Conservation (phyloP, 2,113 vertebrate genomes). For the Camarhynchus parvulus region DNA sequence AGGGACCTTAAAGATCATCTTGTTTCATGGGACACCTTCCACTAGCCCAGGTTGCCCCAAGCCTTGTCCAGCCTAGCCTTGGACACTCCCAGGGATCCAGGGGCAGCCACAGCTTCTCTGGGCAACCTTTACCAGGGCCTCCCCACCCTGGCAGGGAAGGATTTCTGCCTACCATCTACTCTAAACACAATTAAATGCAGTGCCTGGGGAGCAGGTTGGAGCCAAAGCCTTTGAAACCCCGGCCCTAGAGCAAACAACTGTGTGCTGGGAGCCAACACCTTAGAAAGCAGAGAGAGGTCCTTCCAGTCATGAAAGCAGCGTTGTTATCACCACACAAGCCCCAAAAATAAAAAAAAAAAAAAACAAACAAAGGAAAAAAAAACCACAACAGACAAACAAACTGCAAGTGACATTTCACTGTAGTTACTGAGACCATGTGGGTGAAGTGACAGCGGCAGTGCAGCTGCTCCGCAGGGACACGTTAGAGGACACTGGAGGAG, state of each 20-base stretch:
- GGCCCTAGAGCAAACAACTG: neutral
- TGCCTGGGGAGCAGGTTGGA: neutral
- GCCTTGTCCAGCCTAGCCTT: neutral
- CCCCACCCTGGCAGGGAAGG: neutral
- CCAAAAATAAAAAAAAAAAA: neutral
- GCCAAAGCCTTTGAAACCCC: neutral
- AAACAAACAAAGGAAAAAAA: neutral
- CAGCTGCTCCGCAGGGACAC: constrained; percentile 63
- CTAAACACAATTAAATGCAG: neutral
- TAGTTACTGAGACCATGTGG: constrained; percentile 66
- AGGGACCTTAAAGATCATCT: neutral
- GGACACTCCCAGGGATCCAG: neutral
- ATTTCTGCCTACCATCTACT: neutral
- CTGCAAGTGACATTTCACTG: constrained; percentile 47
- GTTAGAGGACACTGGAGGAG: constrained; percentile 49
- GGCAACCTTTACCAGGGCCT: neutral
- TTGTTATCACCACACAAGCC: constrained; percentile 34
- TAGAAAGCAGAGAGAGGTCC: constrained; percentile 24
- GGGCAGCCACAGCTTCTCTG: neutral
- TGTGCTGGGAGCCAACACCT: neutral
- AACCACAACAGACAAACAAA: constrained; percentile 66
- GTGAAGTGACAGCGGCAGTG: constrained; percentile 65
- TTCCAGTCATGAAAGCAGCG: constrained; percentile 8
- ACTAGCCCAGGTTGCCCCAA: neutral
- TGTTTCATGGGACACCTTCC: neutral